Percentiles rank a stretch among this genome's conserved stretches.
Evolutionary conservation across 2,113 vertebrate genomes (phyloP).

Genomic region (Tretioscincus oriximinensis): DNA sequence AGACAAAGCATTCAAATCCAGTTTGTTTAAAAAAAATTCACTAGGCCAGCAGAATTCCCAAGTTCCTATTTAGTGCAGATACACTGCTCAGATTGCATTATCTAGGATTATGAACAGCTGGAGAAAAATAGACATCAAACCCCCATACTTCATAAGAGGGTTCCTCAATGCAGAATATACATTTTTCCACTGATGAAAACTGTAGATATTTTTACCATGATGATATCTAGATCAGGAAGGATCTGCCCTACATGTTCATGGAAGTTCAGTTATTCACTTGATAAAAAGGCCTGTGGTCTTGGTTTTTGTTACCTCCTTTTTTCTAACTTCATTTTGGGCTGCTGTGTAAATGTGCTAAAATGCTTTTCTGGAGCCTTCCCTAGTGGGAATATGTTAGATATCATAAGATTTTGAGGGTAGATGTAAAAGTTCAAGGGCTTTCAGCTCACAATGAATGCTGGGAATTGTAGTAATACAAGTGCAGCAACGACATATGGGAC

Average conservation of each 20-base stretch:
- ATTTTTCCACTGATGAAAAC: too few species aligned
- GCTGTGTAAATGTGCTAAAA: too few species aligned
- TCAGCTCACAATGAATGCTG: too few species aligned
- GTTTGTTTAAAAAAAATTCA: constrained; percentile 15
- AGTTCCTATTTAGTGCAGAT: not conserved
- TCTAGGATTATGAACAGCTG: constrained; percentile 11
- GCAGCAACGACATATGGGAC: too few species aligned
- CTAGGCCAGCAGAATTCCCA: not conserved
- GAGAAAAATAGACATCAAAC: constrained; percentile 24
- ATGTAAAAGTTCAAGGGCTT: too few species aligned
- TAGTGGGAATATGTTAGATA: too few species aligned
- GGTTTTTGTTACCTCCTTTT: too few species aligned
- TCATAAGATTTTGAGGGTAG: too few species aligned
- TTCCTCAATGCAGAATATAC: not conserved
- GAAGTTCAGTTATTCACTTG: not conserved
- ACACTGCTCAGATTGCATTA: constrained; percentile 7
- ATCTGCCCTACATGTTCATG: too few species aligned
- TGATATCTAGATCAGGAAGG: not conserved
- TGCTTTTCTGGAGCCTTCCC: too few species aligned
- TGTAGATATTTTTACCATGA: not conserved
- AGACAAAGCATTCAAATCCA: not conserved
- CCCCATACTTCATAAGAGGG: not conserved
- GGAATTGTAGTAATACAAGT: too few species aligned
- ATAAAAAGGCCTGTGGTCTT: not conserved
- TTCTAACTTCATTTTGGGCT: too few species aligned